phyloP scores from a whole-genome alignment of 2,113 vertebrate species.

The Pluvianellus socialis region DNA sequence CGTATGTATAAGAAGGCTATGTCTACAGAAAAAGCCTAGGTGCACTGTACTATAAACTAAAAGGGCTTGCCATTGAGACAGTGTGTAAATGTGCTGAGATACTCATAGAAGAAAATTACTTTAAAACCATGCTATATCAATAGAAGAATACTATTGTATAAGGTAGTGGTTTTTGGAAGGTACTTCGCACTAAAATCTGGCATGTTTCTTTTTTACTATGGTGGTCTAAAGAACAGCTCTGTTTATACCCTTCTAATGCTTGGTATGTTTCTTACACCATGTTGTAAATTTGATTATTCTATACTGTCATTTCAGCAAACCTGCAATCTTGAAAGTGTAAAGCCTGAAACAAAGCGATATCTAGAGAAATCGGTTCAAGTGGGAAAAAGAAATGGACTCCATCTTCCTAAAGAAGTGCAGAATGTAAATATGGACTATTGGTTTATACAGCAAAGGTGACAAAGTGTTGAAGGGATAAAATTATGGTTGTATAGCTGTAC shows the following conservation, averaged over 20 bases:
- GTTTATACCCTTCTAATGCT: not conserved
- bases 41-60: not conserved
- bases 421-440: slow-evolving; percentile 76
- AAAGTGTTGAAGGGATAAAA: not conserved
- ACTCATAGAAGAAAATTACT: not conserved
- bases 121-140: not conserved
- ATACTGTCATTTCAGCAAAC: slow-evolving; percentile 79
- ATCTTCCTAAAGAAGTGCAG: slow-evolving; percentile 86
- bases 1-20: not conserved
- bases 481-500: not conserved
- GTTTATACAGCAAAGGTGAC: not conserved
- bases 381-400: slow-evolving; percentile 89
- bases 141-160: not conserved
- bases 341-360: slow-evolving; percentile 85
- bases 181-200: not conserved
- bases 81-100: not conserved
- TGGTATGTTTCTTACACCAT: not conserved
- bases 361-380: slow-evolving; percentile 87
- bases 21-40: not conserved
- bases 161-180: not conserved
- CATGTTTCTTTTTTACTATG: not conserved
- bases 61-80: not conserved
- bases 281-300: not conserved
- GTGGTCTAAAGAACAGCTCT: not conserved
- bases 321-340: slow-evolving; percentile 69